Evolutionary conservation across 2,113 vertebrate genomes (phyloP).

Genomic region (Poeciliopsis retropinna): DNA sequence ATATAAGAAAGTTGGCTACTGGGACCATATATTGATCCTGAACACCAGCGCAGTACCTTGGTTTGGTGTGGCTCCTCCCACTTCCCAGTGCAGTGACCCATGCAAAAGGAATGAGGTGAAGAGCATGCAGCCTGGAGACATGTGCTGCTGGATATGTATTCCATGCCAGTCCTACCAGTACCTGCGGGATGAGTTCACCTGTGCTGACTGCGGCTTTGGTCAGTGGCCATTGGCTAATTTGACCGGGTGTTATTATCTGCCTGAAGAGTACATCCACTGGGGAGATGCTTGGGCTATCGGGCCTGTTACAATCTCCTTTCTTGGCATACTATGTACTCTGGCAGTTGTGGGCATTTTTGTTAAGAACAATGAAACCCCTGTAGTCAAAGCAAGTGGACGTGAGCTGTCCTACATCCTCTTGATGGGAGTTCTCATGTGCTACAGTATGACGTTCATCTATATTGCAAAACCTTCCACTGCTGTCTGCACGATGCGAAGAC

Average conservation of each 20-base stretch:
- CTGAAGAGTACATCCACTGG: slow-evolving; percentile 97
- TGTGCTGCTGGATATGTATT: slow-evolving; percentile 99
- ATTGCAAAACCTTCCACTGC: slow-evolving; percentile 91
- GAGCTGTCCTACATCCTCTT: slow-evolving; percentile 98
- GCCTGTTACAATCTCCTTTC: slow-evolving; percentile 92
- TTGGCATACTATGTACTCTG: slow-evolving; percentile 92
- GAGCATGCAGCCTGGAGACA: slow-evolving; percentile 96
- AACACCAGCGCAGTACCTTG: slow-evolving; percentile 88
- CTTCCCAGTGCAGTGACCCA: slow-evolving; percentile 96
- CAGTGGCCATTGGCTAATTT: slow-evolving; percentile 93
- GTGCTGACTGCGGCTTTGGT: slow-evolving; percentile 91
- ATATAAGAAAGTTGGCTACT: slow-evolving; percentile 95
- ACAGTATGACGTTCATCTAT: slow-evolving; percentile 97
- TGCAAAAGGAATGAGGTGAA: slow-evolving; percentile 96
- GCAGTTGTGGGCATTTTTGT: slow-evolving; percentile 91
- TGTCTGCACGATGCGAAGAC: slow-evolving; percentile 91
- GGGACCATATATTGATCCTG: slow-evolving; percentile 91
- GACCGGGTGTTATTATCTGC: slow-evolving; percentile 92
- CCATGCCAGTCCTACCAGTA: slow-evolving; percentile 95
- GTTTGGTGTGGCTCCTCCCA: slow-evolving; percentile 82
- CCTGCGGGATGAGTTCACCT: slow-evolving; percentile 93
- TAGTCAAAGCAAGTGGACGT: slow-evolving; percentile 95
- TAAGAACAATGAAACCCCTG: slow-evolving; percentile 91
- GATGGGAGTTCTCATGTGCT: slow-evolving; percentile 94
- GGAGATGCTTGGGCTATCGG: slow-evolving; percentile 95